phyloP scores from a whole-genome alignment of 2,797 vertebrate genomes.

The Sebastes vulpes region DNA sequence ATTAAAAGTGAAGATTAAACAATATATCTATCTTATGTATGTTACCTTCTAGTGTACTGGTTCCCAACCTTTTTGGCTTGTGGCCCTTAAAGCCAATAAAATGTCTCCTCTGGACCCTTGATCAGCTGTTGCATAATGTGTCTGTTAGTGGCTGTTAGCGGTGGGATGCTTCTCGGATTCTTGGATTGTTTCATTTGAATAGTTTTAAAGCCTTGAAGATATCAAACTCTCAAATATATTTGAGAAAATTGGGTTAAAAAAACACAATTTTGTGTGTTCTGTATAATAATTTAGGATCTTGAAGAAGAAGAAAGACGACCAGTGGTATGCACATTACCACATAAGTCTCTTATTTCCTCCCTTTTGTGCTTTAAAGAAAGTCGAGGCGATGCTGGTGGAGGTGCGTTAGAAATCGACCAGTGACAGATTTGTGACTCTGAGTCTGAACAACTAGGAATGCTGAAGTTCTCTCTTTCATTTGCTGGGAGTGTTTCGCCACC shows the following conservation, averaged over 20 bases:
- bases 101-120: not conserved
- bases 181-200: not conserved
- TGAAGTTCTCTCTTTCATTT: not conserved
- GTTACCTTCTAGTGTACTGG: not conserved
- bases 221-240: not conserved
- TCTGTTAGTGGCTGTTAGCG: not conserved
- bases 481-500: slow-evolving; percentile 12
- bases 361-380: slow-evolving; percentile 55
- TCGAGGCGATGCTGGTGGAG: slow-evolving; percentile 51
- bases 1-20: not conserved
- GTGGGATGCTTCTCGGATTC: not conserved
- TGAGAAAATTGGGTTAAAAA: not conserved
- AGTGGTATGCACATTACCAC: not conserved
- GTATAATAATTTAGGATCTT: not conserved
- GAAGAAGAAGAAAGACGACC: not conserved
- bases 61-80: not conserved
- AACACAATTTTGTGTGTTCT: not conserved
- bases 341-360: slow-evolving; percentile 31
- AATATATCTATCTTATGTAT: not conserved
- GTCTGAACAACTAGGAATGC: slow-evolving; percentile 6
- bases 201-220: not conserved
- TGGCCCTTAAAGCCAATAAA: not conserved
- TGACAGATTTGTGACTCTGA: slow-evolving; percentile 74
- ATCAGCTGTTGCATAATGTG: not conserved
- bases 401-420: slow-evolving; percentile 58